Conservation (phyloP, 1,140 invertebrate species). For the Apis mellifera region DNA sequence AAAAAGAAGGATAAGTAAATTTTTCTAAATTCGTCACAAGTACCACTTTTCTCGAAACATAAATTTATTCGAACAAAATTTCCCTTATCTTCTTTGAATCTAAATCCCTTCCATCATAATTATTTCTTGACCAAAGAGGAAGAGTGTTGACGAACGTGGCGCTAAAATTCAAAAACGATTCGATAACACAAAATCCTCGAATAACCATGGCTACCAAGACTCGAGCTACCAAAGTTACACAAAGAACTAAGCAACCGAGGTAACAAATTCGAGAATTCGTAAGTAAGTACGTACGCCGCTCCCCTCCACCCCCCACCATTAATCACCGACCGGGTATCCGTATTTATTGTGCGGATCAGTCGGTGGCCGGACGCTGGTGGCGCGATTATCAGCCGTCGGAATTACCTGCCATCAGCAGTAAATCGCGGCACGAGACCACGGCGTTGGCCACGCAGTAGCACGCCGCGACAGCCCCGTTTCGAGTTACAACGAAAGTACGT, state of each 20-base stretch:
- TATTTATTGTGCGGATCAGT: conserved; percentile 66
- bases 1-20: no score
- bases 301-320: conserved; percentile 29
- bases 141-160: no score
- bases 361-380: conserved; percentile 51
- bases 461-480: not conserved
- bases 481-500: conserved; percentile 34
- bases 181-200: no score
- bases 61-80: no score
- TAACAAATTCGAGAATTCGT: not conserved
- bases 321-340: conserved; percentile 56
- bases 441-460: no score
- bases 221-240: not conserved
- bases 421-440: conserved; percentile 51
- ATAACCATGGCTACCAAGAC: no score
- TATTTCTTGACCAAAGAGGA: no score
- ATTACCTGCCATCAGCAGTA: conserved; percentile 67
- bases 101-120: no score
- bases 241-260: not conserved
- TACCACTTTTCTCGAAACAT: no score
- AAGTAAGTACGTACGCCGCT: not conserved
- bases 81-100: no score
- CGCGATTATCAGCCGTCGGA: conserved; percentile 63
- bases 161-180: no score
- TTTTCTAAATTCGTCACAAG: no score